A percentile compares a stretch with the other conserved stretches of the same genome.
These are phyloP conservation scores for Triplophysa siluroides DNA, from an alignment of 2,113 vertebrate species.

Conservation along the genomic window DNA sequence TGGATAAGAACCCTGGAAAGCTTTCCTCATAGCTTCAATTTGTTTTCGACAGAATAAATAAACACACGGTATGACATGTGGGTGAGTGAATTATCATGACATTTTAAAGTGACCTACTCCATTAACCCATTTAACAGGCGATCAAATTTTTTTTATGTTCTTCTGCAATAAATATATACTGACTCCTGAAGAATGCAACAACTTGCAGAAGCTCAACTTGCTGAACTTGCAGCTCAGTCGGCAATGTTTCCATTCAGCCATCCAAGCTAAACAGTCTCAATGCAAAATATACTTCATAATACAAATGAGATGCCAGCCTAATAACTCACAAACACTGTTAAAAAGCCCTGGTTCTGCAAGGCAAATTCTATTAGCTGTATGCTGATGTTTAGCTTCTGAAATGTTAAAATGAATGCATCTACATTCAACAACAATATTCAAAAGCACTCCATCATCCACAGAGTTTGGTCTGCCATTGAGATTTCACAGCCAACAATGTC, in stretches of 20 bases:
- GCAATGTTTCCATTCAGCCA: background rate
- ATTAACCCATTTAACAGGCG: background rate
- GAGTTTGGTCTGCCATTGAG: slow-evolving; percentile 6
- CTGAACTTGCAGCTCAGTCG: background rate
- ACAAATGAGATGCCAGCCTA: background rate
- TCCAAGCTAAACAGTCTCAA: slow-evolving; percentile 11
- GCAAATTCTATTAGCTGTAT: background rate
- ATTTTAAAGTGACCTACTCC: too few species aligned
- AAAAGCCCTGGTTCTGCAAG: background rate
- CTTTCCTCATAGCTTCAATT: too few species aligned
- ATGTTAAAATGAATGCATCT: slow-evolving; percentile 1
- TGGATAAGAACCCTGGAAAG: too few species aligned
- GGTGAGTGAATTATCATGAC: too few species aligned
- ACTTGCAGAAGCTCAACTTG: background rate
- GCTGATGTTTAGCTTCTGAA: background rate
- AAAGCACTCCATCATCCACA: background rate
- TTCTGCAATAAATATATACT: background rate
- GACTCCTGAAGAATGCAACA: background rate
- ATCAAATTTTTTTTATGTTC: background rate
- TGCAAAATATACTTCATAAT: background rate
- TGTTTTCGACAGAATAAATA: too few species aligned
- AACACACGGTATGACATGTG: too few species aligned
- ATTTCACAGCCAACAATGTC: slow-evolving; percentile 27
- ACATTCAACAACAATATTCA: background rate
- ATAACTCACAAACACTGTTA: slow-evolving; percentile 1